Evolutionary conservation across 2,888 invertebrate species (phyloP).

Genomic region (Hyposoter didymator): DNA sequence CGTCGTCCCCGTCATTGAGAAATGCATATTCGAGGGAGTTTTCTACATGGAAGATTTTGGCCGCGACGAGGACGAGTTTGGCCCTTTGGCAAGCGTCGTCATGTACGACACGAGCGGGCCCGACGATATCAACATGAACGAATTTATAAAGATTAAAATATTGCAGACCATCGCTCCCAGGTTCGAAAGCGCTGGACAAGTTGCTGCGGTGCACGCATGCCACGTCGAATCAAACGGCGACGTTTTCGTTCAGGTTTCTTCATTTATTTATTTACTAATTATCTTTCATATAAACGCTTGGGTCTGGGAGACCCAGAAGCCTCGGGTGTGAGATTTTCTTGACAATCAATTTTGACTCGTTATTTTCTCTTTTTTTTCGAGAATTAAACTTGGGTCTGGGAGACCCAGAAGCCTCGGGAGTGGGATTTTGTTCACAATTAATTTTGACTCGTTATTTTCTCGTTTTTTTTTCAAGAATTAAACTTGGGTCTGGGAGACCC

Average conservation of each 20-base stretch:
- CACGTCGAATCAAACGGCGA: slow-evolving; percentile 83
- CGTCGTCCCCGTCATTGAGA: slow-evolving; percentile 80
- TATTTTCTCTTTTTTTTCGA: background rate
- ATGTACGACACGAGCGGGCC: slow-evolving; percentile 88
- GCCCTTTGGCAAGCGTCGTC: slow-evolving; percentile 86
- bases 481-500: background rate
- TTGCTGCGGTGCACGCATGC: slow-evolving; percentile 82
- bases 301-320: background rate
- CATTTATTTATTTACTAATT: background rate
- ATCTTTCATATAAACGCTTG: background rate
- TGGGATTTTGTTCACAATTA: too few species aligned
- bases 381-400: background rate
- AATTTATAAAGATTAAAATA: slow-evolving; percentile 86
- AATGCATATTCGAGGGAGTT: slow-evolving; percentile 85
- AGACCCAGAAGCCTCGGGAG: background rate
- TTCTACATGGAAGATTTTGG: slow-evolving; percentile 86
- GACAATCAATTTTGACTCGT: background rate
- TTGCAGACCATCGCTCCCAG: slow-evolving; percentile 81
- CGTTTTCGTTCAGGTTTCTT: slow-evolving; percentile 82
- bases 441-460: background rate
- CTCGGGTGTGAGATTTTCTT: background rate
- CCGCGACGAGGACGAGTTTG: slow-evolving; percentile 82
- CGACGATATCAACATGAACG: slow-evolving; percentile 88
- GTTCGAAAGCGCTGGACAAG: slow-evolving; percentile 76
- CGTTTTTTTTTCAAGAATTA: background rate